phyloP scores from a whole-genome alignment of 2,797 vertebrate genomes.

The Stomatorhinus walkeri region DNA sequence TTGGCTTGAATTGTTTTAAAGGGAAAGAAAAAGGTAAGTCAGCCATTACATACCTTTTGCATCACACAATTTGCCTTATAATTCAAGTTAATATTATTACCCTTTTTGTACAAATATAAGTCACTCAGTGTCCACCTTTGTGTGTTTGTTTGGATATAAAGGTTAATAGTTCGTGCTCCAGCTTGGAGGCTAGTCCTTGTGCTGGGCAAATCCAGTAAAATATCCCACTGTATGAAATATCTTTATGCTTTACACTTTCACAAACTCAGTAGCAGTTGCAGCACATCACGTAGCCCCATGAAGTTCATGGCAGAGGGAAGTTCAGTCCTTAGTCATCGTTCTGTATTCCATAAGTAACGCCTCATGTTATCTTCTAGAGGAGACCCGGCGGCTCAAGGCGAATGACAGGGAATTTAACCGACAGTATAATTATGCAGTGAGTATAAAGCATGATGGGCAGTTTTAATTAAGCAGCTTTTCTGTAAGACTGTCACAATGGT shows the following conservation, averaged over 20 bases:
- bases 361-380: constrained; percentile 54
- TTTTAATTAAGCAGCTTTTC: neutral
- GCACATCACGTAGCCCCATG: neutral
- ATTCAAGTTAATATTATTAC: neutral
- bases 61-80: neutral
- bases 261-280: neutral
- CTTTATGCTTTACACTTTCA: neutral
- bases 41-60: neutral
- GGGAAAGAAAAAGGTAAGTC: constrained; percentile 51
- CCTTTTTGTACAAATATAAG: neutral
- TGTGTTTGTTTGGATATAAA: neutral
- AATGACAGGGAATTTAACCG: constrained; percentile 79
- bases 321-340: neutral
- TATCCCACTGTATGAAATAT: neutral
- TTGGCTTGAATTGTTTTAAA: constrained; percentile 46
- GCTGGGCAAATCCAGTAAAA: neutral
- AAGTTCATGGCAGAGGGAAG: neutral
- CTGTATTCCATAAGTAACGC: neutral
- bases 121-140: neutral
- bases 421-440: constrained; percentile 81
- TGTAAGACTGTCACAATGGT: neutral
- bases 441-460: constrained; percentile 38
- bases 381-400: constrained; percentile 73
- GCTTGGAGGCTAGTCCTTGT: neutral
- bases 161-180: neutral